These are phyloP conservation scores for Penaeus chinensis DNA, from an alignment of 1,140 invertebrate genomes.

Conservation along the genomic window DNA sequence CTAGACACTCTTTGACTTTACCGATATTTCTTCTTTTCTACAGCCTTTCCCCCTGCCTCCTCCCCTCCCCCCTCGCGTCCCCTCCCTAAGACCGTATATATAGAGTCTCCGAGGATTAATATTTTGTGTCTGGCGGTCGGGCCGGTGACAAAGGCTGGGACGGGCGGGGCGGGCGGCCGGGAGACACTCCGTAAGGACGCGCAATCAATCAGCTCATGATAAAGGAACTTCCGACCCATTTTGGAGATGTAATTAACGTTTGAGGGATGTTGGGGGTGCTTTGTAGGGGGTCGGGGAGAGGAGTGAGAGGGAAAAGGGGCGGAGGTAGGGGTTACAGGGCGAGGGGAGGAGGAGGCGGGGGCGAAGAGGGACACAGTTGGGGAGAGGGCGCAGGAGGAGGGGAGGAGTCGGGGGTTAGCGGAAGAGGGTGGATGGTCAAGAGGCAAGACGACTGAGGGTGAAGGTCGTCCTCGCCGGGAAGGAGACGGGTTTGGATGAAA, in stretches of 20 bases:
- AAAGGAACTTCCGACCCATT: conserved; percentile 53
- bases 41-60: no score
- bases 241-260: conserved; percentile 53
- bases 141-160: conserved; percentile 11
- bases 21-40: no score
- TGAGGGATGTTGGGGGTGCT: conserved; percentile 30
- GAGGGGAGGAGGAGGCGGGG: no score
- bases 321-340: neutral
- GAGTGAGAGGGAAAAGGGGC: neutral
- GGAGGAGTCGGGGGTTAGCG: neutral
- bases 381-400: neutral
- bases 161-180: conserved; percentile 10
- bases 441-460: no score
- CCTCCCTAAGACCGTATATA: no score
- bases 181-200: conserved; percentile 41
- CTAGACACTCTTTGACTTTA: no score
- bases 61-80: no score
- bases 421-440: neutral
- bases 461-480: no score
- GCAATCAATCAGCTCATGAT: conserved; percentile 52
- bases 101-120: conserved; percentile 35
- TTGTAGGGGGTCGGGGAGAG: neutral
- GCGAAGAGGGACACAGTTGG: neutral
- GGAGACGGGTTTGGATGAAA: no score
- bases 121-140: conserved; percentile 30